A percentile compares a stretch with the other conserved stretches of the same genome.
Evolutionary conservation across 2,797 vertebrate species (phyloP).

Genomic region (Australoheros facetus): DNA sequence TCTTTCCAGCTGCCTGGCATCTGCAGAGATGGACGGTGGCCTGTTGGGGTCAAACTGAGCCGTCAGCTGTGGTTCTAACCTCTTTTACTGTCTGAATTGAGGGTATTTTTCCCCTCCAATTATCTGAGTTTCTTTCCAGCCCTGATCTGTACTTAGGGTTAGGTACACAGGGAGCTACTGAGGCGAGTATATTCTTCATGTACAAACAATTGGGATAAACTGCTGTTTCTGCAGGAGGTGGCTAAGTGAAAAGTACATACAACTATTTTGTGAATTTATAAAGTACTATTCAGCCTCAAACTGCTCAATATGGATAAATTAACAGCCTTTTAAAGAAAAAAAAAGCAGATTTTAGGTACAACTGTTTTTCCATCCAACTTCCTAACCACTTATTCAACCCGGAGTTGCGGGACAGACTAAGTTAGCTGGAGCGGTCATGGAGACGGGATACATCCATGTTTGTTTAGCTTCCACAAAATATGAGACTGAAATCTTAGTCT

Average conservation of each 20-base stretch:
- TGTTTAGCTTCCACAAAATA: not conserved
- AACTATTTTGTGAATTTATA: not conserved
- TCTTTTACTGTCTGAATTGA: slow-evolving; percentile 49
- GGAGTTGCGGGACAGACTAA: not conserved
- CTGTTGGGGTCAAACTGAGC: slow-evolving; percentile 58
- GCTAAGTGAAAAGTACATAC: not conserved
- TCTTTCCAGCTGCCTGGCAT: slow-evolving; percentile 32
- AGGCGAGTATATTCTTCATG: not conserved
- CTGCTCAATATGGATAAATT: not conserved
- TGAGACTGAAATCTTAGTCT: not conserved
- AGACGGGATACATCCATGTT: not conserved
- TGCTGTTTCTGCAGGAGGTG: slow-evolving; percentile 15
- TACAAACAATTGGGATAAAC: slow-evolving; percentile 19
- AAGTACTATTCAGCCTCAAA: not conserved
- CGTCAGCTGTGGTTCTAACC: slow-evolving; percentile 59
- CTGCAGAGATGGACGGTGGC: slow-evolving; percentile 54
- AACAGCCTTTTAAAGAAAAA: not conserved
- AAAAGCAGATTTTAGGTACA: too few relatives aligned
- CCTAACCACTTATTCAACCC: not conserved
- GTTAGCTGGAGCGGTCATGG: too few relatives aligned
- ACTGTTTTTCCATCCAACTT: too few relatives aligned
- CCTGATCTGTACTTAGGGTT: slow-evolving; percentile 45
- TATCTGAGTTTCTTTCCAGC: slow-evolving; percentile 33
- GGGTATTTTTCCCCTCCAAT: slow-evolving; percentile 38
- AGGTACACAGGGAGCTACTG: slow-evolving; percentile 14